A percentile compares a stretch with the other conserved stretches of the same genome.
phyloP scores from a whole-genome alignment of 1,140 invertebrate species.

The Drosophila prosaltans region DNA sequence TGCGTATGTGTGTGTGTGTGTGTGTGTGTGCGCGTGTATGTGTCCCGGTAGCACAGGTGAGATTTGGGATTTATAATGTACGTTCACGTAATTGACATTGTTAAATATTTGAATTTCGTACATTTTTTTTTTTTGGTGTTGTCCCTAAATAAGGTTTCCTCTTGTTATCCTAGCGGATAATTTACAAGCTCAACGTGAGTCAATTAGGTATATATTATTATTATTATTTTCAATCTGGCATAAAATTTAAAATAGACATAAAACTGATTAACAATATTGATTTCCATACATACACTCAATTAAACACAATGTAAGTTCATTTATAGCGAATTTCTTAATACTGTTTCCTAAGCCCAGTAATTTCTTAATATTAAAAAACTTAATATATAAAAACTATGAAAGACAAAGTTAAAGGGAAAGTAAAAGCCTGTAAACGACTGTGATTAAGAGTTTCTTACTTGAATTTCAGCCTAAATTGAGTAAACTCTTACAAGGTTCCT shows the following conservation, averaged over 20 bases:
- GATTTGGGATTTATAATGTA: constrained; percentile 82
- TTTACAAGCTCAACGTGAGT: constrained; percentile 23
- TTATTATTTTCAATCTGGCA: constrained; percentile 4
- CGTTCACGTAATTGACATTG: constrained; percentile 81
- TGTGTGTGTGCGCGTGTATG: constrained; percentile 9
- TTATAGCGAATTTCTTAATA: neutral
- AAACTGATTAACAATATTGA: constrained; percentile 8
- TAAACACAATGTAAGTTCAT: neutral
- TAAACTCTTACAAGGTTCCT: too few relatives aligned
- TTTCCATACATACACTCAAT: neutral
- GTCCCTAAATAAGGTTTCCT: constrained; percentile 33
- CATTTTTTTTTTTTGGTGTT: constrained; percentile 18
- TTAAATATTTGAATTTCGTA: constrained; percentile 77
- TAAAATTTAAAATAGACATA: constrained; percentile 3
- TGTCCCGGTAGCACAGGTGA: constrained; percentile 72
- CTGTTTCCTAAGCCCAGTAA: too few relatives aligned
- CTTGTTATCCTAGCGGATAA: constrained; percentile 41
- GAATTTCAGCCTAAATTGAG: too few relatives aligned
- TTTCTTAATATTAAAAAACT: too few relatives aligned
- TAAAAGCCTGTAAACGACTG: too few relatives aligned
- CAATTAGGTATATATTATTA: constrained; percentile 30
- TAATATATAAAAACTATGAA: too few relatives aligned
- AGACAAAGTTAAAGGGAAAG: too few relatives aligned
- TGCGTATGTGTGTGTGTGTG: constrained; percentile 34
- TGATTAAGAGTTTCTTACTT: too few relatives aligned